Conservation (phyloP, 2,797 vertebrate species). For the Onychomys torridus region DNA sequence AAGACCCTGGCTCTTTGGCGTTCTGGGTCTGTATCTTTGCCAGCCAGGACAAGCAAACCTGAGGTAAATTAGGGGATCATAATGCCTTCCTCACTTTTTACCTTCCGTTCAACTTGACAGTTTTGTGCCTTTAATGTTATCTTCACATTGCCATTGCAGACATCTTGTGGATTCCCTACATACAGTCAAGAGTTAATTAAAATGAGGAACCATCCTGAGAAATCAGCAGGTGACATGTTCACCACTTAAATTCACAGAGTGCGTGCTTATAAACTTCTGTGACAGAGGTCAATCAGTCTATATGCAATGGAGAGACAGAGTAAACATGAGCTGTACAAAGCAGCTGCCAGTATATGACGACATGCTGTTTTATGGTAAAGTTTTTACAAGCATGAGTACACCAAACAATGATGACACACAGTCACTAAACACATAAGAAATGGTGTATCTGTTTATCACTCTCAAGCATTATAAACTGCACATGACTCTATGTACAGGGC, state of each 20-base stretch:
- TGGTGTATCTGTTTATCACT: no score
- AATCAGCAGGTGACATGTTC: background rate
- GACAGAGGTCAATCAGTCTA: no score
- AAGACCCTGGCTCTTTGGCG: background rate
- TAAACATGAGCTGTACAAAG: background rate
- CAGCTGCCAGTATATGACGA: no score
- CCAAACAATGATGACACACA: background rate
- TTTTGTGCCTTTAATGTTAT: background rate
- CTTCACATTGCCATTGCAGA: background rate
- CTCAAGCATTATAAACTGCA: no score
- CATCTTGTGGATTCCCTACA: background rate
- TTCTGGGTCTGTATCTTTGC: background rate
- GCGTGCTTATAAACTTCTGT: fast-evolving
- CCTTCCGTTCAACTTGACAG: constrained; percentile 3
- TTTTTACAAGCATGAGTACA: background rate
- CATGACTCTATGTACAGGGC: no score
- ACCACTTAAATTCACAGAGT: background rate
- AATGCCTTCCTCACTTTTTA: constrained; percentile 30
- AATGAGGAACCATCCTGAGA: background rate
- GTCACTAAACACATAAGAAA: background rate
- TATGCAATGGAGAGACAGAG: fast-evolving
- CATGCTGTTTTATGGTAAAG: no score
- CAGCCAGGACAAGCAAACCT: background rate
- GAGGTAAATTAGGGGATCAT: background rate
- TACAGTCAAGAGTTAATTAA: no score